Percentiles rank a stretch among this genome's conserved stretches.
Evolutionary conservation across 1,140 invertebrate species (phyloP).

Genomic region (Drosophila tsacasi): DNA sequence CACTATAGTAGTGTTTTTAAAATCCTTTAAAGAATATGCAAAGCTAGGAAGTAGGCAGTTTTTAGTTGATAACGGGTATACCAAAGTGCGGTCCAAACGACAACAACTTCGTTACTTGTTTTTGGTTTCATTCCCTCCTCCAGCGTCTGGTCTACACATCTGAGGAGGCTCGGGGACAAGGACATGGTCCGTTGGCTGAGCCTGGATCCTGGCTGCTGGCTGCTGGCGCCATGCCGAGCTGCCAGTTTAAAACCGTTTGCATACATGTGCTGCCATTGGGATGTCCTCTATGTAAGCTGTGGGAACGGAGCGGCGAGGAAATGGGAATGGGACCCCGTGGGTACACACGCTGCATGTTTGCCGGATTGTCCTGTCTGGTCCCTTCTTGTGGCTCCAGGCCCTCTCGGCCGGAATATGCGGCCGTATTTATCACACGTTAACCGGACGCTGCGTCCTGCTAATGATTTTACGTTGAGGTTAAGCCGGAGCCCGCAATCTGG

Average conservation of each 20-base stretch:
- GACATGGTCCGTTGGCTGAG: constrained; percentile 32
- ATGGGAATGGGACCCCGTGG: constrained; percentile 38
- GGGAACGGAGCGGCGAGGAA: constrained; percentile 3
- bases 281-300: constrained; percentile 11
- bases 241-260: constrained; percentile 50
- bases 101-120: constrained; percentile 3
- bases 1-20: not conserved
- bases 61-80: not conserved
- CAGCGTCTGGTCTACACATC: constrained; percentile 11
- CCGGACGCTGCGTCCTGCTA: constrained; percentile 51
- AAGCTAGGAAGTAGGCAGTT: not conserved
- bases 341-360: constrained; percentile 54
- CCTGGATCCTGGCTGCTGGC: constrained; percentile 28
- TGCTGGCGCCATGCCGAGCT: constrained; percentile 57
- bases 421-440: constrained; percentile 69
- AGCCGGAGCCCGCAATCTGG: constrained; percentile 37
- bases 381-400: constrained; percentile 42
- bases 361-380: constrained; percentile 43
- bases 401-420: constrained; percentile 53
- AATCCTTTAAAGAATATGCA: not conserved
- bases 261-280: constrained; percentile 35
- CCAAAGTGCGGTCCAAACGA: not conserved
- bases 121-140: constrained; percentile 5
- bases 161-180: constrained; percentile 34
- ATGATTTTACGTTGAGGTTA: constrained; percentile 56